These are phyloP conservation scores for Mesocentrotus franciscanus DNA, from an alignment of 53 echinoderm and acorn worm species.

Conservation along the genomic window DNA sequence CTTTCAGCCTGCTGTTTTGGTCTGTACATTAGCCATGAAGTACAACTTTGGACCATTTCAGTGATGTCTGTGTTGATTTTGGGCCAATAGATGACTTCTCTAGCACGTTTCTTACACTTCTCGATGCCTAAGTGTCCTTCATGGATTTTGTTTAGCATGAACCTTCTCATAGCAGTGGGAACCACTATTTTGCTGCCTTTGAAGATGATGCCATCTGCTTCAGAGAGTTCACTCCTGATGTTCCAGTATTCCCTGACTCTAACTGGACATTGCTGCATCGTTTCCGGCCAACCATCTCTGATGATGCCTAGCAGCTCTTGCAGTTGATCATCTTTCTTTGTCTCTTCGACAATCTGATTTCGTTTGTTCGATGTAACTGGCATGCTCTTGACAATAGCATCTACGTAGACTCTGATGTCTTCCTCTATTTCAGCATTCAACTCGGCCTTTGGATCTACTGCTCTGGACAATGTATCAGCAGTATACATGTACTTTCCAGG, in stretches of 20 bases:
- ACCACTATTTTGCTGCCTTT: conserved; percentile 68
- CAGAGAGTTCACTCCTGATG: conserved; percentile 53
- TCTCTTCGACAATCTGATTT: conserved; percentile 65
- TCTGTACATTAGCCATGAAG: no score
- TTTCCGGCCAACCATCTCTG: conserved; percentile 61
- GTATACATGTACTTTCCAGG: no score
- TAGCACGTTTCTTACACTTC: conserved; percentile 66
- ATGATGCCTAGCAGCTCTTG: conserved; percentile 68
- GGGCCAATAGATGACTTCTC: conserved; percentile 69
- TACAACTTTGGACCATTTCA: no score
- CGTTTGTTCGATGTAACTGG: background rate
- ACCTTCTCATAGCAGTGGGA: conserved; percentile 40
- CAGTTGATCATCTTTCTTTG: conserved; percentile 70
- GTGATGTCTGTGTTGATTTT: conserved; percentile 49
- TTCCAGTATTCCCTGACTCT: conserved; percentile 69
- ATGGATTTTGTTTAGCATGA: conserved; percentile 70
- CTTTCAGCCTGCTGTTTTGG: no score
- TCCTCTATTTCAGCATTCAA: background rate
- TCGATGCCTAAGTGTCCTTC: conserved; percentile 69
- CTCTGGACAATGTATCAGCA: no score
- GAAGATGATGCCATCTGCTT: conserved; percentile 58
- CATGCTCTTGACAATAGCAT: no score
- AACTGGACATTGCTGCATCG: conserved; percentile 52
- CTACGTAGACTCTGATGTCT: background rate
- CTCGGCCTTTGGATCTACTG: background rate